Percentiles rank a stretch among this genome's conserved stretches.
Evolutionary conservation across 1,140 invertebrate genomes (phyloP).

Genomic region (Achatina immaculata): DNA sequence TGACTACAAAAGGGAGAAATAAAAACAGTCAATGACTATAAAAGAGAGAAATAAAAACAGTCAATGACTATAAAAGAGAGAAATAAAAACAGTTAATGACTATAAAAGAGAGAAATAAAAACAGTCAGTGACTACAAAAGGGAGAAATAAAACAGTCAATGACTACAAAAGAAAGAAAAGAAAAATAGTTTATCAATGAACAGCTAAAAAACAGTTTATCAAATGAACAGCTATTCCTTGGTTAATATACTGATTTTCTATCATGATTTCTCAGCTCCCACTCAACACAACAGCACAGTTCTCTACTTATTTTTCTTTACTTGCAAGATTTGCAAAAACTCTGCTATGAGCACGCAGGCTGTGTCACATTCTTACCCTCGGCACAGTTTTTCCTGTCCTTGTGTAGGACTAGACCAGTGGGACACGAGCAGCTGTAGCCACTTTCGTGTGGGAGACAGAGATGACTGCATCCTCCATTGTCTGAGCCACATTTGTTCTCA

Average conservation of each 20-base stretch:
- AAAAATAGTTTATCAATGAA: neutral
- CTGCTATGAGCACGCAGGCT: too few species aligned
- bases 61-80: neutral
- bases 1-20: neutral
- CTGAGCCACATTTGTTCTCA: conserved; percentile 85
- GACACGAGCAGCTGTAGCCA: conserved; percentile 91
- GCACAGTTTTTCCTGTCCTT: conserved; percentile 62
- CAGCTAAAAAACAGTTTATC: too few species aligned
- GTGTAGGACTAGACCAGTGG: conserved; percentile 82
- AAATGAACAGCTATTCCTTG: too few species aligned
- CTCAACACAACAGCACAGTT: too few species aligned
- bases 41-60: neutral
- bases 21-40: neutral
- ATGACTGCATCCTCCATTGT: conserved; percentile 86
- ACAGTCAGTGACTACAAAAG: neutral
- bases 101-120: neutral
- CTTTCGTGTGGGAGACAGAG: conserved; percentile 83
- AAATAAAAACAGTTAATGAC: neutral
- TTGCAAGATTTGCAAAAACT: too few species aligned
- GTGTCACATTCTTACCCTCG: conserved; percentile 55
- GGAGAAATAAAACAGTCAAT: neutral
- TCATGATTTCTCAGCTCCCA: too few species aligned
- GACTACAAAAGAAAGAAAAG: neutral
- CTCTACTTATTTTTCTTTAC: too few species aligned
- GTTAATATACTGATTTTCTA: too few species aligned